Percentiles rank a stretch among this genome's conserved stretches.
These are phyloP conservation scores for Flexamia atlantica DNA, from an alignment of 2,888 invertebrate genomes.

Conservation along the genomic window DNA sequence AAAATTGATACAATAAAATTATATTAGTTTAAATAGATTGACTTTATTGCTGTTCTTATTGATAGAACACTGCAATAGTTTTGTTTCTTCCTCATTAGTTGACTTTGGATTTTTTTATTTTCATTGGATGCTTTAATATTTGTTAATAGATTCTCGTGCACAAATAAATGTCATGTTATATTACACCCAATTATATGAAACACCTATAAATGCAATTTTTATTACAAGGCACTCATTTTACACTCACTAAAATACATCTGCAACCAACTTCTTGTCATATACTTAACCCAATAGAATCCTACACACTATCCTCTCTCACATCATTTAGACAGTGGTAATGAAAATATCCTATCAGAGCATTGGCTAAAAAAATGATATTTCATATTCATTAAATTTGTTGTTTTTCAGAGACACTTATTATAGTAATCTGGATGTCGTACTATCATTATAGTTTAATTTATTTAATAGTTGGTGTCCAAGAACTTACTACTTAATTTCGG, in stretches of 20 bases:
- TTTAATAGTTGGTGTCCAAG: too few species aligned
- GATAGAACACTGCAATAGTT: not conserved
- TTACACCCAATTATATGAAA: not conserved
- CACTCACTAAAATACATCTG: not conserved
- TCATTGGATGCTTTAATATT: not conserved
- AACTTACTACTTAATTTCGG: too few species aligned
- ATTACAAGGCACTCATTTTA: not conserved
- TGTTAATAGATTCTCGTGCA: not conserved
- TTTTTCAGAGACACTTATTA: too few species aligned
- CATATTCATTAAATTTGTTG: too few species aligned
- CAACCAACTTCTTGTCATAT: not conserved
- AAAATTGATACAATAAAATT: too few species aligned
- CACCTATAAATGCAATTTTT: not conserved
- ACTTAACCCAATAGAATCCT: not conserved
- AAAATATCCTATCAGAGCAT: too few species aligned
- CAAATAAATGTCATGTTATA: not conserved
- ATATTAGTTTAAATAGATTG: too few species aligned
- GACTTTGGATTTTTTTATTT: not conserved
- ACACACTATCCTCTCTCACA: not conserved
- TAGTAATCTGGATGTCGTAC: too few species aligned
- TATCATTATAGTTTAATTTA: too few species aligned
- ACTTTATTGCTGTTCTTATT: too few species aligned
- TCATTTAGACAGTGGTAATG: too few species aligned
- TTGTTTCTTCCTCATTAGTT: not conserved
- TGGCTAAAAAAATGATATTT: too few species aligned